Percentiles rank a stretch among this genome's conserved stretches.
phyloP scores from a whole-genome alignment of 1,140 invertebrate genomes.

The Argopecten irradians region DNA sequence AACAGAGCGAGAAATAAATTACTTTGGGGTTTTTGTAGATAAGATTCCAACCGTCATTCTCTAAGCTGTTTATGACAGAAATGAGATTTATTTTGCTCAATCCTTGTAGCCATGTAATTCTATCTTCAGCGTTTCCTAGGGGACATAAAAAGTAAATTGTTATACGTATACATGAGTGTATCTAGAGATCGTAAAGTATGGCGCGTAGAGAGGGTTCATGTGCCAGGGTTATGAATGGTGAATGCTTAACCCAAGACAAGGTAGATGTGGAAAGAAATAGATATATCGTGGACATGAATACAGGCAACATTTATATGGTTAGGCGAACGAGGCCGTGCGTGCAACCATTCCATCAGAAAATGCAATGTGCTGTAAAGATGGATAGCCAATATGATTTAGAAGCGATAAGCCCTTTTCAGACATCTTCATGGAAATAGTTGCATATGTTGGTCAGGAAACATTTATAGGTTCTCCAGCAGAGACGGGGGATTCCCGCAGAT shows the following conservation, averaged over 20 bases:
- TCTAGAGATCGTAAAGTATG: not conserved
- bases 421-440: slow-evolving; percentile 2
- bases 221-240: slow-evolving; percentile 6
- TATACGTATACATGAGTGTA: not conserved
- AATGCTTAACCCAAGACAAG: not conserved
- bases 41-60: slow-evolving; percentile 16
- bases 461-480: not conserved
- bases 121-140: not conserved
- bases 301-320: not conserved
- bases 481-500: not conserved
- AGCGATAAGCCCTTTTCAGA: not conserved
- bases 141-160: slow-evolving; percentile 12
- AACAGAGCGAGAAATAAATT: slow-evolving; percentile 1
- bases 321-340: not conserved
- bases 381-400: slow-evolving; percentile 3
- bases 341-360: not conserved
- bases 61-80: slow-evolving; percentile 22
- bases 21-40: not conserved
- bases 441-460: slow-evolving; percentile 7
- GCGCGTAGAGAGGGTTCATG: not conserved
- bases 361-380: slow-evolving; percentile 7
- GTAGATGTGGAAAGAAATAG: slow-evolving; percentile 5
- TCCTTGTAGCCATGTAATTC: not conserved
- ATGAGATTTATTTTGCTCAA: slow-evolving; percentile 4
- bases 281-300: not conserved